phyloP scores from a whole-genome alignment of 2,797 vertebrate species.

The Pitangus sulphuratus region DNA sequence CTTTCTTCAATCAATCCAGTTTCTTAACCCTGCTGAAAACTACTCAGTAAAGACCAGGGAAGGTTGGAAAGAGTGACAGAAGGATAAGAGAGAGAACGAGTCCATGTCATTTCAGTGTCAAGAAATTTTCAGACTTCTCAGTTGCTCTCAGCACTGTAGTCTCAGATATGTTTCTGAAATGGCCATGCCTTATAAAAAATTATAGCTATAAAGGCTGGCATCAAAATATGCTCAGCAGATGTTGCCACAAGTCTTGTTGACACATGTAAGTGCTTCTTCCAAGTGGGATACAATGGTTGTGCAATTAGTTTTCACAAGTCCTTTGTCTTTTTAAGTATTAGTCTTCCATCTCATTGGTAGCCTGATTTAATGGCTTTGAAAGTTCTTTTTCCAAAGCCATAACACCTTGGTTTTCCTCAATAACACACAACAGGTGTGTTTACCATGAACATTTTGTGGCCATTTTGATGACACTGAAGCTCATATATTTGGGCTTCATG shows the following conservation, averaged over 20 bases:
- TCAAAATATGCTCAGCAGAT: slow-evolving; percentile 17
- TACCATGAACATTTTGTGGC: not conserved
- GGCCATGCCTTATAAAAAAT: not conserved
- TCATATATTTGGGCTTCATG: not conserved
- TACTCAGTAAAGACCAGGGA: not conserved
- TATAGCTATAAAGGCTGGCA: not conserved
- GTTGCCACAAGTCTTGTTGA: not conserved
- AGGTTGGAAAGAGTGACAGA: not conserved
- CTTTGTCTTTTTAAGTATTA: not conserved
- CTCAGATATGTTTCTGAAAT: not conserved
- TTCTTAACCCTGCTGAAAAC: not conserved
- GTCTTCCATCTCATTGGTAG: not conserved
- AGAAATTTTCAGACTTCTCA: not conserved
- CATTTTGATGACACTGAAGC: not conserved
- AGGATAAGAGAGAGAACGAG: not conserved
- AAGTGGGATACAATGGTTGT: not conserved
- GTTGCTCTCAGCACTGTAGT: not conserved
- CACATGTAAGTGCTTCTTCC: not conserved
- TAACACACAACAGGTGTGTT: not conserved
- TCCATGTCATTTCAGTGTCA: not conserved
- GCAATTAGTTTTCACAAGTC: not conserved
- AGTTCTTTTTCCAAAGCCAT: not conserved
- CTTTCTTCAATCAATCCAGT: not conserved
- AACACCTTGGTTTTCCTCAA: not conserved
- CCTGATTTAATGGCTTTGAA: not conserved